Evolutionary conservation across 2,113 vertebrate genomes (phyloP), one percentile per base, ranked within the genome.

Genomic region (Grallaria varia): DNA sequence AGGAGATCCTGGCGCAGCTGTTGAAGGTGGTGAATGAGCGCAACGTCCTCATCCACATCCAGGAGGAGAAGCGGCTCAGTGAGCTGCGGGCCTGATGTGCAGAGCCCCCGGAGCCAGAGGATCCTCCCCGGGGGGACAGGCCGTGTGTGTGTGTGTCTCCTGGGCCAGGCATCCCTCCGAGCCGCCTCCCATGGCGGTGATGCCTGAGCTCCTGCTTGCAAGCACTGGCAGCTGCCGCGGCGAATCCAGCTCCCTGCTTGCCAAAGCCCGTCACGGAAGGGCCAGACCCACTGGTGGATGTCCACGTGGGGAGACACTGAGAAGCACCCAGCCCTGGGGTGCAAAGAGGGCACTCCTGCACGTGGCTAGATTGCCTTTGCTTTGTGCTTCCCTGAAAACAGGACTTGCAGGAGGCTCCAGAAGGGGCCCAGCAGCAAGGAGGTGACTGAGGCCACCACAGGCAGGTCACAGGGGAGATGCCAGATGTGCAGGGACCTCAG

Each of bases 1-100:
- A 98, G 3, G 91, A 94, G 35, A 92, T 98, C 90, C 97, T 99
- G 45, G 96, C 82, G 39, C 96, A 99, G 97, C 98, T 98, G 98
- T 39, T 99, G 67, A 98, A 99, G 1, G 98, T 99, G 95, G 99
- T 99, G 96, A 98, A 99, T 95, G 98, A 99, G 98, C 98, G 99
- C 78, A 98, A 99, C 45, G 88, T 97, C 31, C 97, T 99, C 93
- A 99, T 99, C 84, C 95, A 98, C 9, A 96, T 99, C 63, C 98
- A 98, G 96, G 99, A 99, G 14, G 98, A 99, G 87, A 98, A 98
- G 96, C 97, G 99, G 93, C 98, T 99, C 95, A 99, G 98, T 5
- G 98, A 99, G 97, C 97, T 99, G 92, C 90, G 8, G 62, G 23
- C 82, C n/a, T 97, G 95, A 97, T 9, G 47, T 2, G 0, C 28